Evolutionary conservation across 2,888 invertebrate species (phyloP).

Genomic region (Stictocephala bisonia): DNA sequence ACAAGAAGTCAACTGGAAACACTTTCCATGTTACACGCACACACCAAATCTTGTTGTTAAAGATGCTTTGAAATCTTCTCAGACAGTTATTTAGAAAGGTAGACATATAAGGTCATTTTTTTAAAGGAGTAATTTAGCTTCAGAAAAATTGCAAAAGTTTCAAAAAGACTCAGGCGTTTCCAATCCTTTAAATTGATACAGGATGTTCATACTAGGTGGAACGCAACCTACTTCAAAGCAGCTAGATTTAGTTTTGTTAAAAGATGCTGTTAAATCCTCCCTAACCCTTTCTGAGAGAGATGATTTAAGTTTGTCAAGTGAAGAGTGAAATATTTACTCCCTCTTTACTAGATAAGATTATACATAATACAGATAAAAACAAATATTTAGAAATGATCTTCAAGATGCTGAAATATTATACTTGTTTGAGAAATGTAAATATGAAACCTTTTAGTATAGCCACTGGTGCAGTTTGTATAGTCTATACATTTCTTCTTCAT

Average conservation of each 20-base stretch:
- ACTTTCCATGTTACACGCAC: slow-evolving; percentile 7
- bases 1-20: slow-evolving; percentile 8
- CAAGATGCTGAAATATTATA: too few species aligned
- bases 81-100: background rate
- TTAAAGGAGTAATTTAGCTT: slow-evolving; percentile 14
- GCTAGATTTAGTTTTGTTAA: background rate
- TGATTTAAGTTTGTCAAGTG: background rate
- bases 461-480: too few species aligned
- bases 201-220: slow-evolving; percentile 17
- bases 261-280: background rate
- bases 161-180: slow-evolving; percentile 19
- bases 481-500: too few species aligned
- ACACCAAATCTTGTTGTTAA: slow-evolving; percentile 15
- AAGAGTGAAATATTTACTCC: slow-evolving; percentile 15
- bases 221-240: slow-evolving; percentile 5
- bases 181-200: background rate
- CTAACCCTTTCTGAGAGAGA: slow-evolving; percentile 6
- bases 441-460: too few species aligned
- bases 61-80: slow-evolving; percentile 13
- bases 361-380: too few species aligned
- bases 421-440: too few species aligned
- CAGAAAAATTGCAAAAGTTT: slow-evolving; percentile 16
- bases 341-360: too few species aligned
- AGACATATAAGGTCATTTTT: slow-evolving; percentile 3
- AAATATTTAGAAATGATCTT: too few species aligned